Base-by-base conservation (phyloP, 2,797 vertebrate genomes). In the Lithobates pipiens region DNA sequence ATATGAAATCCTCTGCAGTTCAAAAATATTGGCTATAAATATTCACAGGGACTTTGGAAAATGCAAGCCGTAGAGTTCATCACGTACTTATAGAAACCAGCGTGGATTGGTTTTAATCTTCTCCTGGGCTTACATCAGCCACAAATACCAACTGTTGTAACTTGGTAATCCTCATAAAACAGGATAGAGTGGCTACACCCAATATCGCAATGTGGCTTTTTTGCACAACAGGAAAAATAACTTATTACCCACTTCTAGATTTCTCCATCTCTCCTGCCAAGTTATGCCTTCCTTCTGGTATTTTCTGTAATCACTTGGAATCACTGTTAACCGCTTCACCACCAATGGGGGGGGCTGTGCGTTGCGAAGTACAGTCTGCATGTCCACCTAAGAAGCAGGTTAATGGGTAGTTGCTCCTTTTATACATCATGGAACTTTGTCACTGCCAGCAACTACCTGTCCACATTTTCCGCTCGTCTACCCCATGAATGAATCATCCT, bases 281-380 rank as follows among this genome's bases (percentile, higher is more conserved):
- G 75, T 50, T 29, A 84, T 84, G 82, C 82, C 82, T 84, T 84
- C 34, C 15, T 34, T 63, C 50, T 39, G 44, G 50, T 63, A 39
- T 46, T 77, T n/a, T 0, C n/a, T 25, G 32, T 57, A 39, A 15
- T 29, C 25, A 34, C 70, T 16, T 65, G 0, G 7, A 54, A 42
- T 78, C 79, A 32, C 39, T 68, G 27, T 85, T 68, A 74, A 82
- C 68, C 80, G 32, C 70, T 82, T 82, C 80, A 63, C 50, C 54
- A 21, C 69, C 69, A 18, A 63, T 10, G 5, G n/a, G 6, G n/a
- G 21, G 42, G 6, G 42, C 78, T n/a, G 44, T 15, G 25, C 65
- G 15, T 16, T 42, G 5, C 23, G 18, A 16, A 34, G 2, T n/a
- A 13, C 61, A 11, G 23, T 25, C 10, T 23, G 23, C 71, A 65